Base-by-base conservation (phyloP, 2,113 vertebrate genomes). In the Poicephalus meyeri region DNA sequence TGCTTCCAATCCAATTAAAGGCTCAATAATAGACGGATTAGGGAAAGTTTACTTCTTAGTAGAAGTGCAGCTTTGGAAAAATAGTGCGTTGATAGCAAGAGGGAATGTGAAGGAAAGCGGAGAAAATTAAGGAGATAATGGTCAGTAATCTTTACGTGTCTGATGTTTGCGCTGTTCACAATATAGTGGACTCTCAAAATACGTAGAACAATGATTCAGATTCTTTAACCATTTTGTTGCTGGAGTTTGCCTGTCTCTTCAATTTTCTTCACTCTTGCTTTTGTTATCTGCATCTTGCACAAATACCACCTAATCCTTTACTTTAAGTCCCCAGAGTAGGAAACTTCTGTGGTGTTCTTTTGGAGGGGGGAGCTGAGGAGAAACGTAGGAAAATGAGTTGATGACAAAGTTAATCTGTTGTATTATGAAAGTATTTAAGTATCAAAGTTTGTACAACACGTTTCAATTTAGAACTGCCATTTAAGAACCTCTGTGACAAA, bases 21-120 rank as follows among this genome's bases (percentile, higher is more conserved):
- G 97, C 97, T 97, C 98, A 97, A 99, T 99, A 99, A 99, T 99
- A 98, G 99, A 96, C 86, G 99, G 99, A 99, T 99, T 99, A 99
- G 98, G 98, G 98, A 99, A 99, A 99, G 99, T 99, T 99, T 99
- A 99, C 99, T 99, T 98, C 98, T 98, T 98, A 97, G 98, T 96
- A 98, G 98, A 98, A 98, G 98, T 97, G 97, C 98, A 98, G 98
- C 98, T 98, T 98, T 98, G 98, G 97, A 98, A 97, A 97, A 98
- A 98, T 98, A 98, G 98, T 98, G 97, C 96, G 96, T 97, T 96
- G 97, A 98, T 97, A 97, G 98, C 98, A 98, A 98, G 98, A 98
- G 98, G 97, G 98, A 98, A 98, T 98, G 98, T 98, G 98, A 98
- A 97, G 97, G 97, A 98, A 98, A 99, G 99, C 98, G 98, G 98